Conservation (phyloP, 2,797 vertebrate species). For the Spondyliosoma cantharus region DNA sequence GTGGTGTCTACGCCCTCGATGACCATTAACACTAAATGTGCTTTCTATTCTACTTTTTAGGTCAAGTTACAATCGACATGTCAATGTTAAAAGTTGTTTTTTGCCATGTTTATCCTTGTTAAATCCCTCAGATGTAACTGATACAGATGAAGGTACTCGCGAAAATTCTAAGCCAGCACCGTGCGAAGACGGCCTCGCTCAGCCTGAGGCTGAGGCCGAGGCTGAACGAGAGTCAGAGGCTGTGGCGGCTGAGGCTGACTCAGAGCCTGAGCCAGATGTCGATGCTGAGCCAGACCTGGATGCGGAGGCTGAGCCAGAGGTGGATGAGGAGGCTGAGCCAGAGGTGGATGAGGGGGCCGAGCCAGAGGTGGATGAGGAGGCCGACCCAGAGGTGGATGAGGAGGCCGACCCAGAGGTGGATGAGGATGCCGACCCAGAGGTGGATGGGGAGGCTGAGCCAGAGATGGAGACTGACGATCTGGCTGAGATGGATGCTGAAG, state of each 20-base stretch:
- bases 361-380: constrained; percentile 53
- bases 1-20: constrained; percentile 93
- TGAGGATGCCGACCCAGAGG: constrained; percentile 71
- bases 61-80: constrained; percentile 92
- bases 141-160: constrained; percentile 99
- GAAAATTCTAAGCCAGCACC: constrained; percentile 98
- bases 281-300: constrained; percentile 61
- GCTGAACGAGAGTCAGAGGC: constrained; percentile 63
- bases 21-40: constrained; percentile 95
- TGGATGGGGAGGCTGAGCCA: constrained; percentile 56
- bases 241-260: constrained; percentile 47
- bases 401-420: constrained; percentile 76
- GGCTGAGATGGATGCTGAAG: constrained; percentile 92
- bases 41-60: constrained; percentile 96
- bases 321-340: constrained; percentile 82
- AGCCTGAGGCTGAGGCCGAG: constrained; percentile 86
- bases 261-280: constrained; percentile 39
- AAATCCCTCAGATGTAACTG: constrained; percentile 99
- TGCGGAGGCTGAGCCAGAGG: constrained; percentile 72
- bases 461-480: constrained; percentile 77
- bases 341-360: constrained; percentile 52
- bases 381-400: constrained; percentile 50
- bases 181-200: constrained; percentile 91
- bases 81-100: constrained; percentile 95
- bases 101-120: constrained; percentile 99